Conservation (phyloP, 2,888 invertebrate genomes). For the Eristalis pertinax region DNA sequence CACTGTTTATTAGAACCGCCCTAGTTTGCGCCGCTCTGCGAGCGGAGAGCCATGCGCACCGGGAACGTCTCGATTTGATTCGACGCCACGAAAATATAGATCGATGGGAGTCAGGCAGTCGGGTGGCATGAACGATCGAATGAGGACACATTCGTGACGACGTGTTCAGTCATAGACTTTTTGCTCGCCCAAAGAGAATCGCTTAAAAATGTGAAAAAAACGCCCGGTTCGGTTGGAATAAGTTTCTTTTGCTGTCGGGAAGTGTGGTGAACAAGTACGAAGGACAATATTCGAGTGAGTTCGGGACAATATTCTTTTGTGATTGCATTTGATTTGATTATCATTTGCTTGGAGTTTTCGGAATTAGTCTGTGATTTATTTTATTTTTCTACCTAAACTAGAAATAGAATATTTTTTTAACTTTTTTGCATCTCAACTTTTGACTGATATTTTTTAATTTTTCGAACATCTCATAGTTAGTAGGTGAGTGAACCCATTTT, state of each 20-base stretch:
- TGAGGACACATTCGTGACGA: conserved; percentile 65
- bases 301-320: conserved; percentile 5
- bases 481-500: conserved; percentile 26
- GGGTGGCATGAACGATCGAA: conserved; percentile 62
- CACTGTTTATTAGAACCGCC: conserved; percentile 35
- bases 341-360: not conserved
- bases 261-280: conserved; percentile 55
- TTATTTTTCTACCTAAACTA: conserved; percentile 57
- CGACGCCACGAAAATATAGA: not conserved
- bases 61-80: conserved; percentile 31
- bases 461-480: not conserved
- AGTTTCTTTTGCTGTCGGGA: conserved; percentile 60
- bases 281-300: conserved; percentile 24
- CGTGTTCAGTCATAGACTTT: conserved; percentile 25
- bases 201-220: conserved; percentile 64
- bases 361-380: conserved; percentile 62
- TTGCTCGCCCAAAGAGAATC: conserved; percentile 8
- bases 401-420: conserved; percentile 3
- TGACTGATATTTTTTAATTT: conserved; percentile 37
- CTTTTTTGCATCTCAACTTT: not conserved
- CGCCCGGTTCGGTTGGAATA: conserved; percentile 40
- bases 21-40: conserved; percentile 17
- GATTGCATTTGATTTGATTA: not conserved
- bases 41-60: not conserved
- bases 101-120: conserved; percentile 56